Evolutionary conservation across 2,797 vertebrate species (phyloP), one percentile per base, ranked within the genome.

Genomic region (Macrochelys suwanniensis): DNA sequence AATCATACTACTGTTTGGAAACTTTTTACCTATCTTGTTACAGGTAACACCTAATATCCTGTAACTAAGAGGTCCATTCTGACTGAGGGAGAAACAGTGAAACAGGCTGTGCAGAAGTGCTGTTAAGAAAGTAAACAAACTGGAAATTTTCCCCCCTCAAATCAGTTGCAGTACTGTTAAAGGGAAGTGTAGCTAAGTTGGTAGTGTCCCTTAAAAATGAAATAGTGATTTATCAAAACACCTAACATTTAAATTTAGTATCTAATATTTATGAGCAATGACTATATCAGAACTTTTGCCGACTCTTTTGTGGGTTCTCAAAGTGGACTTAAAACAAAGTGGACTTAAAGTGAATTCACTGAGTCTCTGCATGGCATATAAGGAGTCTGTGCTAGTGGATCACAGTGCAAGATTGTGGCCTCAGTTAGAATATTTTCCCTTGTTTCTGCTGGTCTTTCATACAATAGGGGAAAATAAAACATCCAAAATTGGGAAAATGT

Each of bases 11-110:
- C 91, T 68, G 17, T 95, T 84, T 88, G 54, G 82, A 86, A 93
- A 86, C 51, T 47, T 90, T 37, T 88, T 95, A 47, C 79, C 93
- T 94, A 65, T 82, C 80, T 94, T 92, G 0, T 0, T 79, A 45
- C 57, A 84, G 49, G 82, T 95, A 93, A 90, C 89, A 96, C 85
- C 81, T 87, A 81, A 86, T 93, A 61, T 89, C 88, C 88, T 93
- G 82, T 89, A 78, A 92, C 50, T 37, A 59, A 54, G 50, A 87
- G 65, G 87, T 89, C 57, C 93, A 26, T 85, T 53, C 87, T 90
- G 16, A 16, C 57, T 82, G n/a, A 85, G 86, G 47, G 61, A 50
- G 78, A 85, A 81, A 50, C 54, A 80, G 65, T 23, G 88, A 74
- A 92, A 82, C 79, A 88, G 92, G 88, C 71, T 53, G 25, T 85